Evolutionary conservation across 2,797 vertebrate genomes (phyloP).

Genomic region (Smutsia gigantea): DNA sequence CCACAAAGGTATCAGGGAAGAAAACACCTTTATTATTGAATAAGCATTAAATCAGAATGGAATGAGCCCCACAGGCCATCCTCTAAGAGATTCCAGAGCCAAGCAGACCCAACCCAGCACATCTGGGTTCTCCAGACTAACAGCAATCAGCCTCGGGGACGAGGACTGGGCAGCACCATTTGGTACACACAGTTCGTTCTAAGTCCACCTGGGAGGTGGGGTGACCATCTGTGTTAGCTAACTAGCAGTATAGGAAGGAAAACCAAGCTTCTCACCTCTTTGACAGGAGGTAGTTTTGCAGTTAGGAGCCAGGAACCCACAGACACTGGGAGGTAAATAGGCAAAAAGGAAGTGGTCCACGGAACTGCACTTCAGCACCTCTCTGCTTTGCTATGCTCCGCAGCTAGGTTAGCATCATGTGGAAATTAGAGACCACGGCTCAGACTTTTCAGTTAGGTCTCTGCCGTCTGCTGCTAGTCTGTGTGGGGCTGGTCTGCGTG

Average conservation of each 20-base stretch:
- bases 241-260: neutral
- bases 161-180: neutral
- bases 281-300: neutral
- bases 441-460: neutral
- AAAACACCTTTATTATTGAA: neutral
- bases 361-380: too few relatives aligned
- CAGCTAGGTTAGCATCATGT: too few relatives aligned
- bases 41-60: neutral
- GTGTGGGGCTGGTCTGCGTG: rapidly evolving
- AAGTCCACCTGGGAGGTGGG: neutral
- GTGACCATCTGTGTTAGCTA: neutral
- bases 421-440: neutral
- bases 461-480: neutral
- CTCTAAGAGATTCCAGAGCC: neutral
- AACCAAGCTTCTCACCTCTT: neutral
- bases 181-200: neutral
- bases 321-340: neutral
- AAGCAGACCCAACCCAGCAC: neutral
- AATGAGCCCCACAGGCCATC: neutral
- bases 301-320: neutral
- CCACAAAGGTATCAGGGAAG: neutral
- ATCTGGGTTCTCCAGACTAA: neutral
- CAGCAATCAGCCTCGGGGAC: neutral
- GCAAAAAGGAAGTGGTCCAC: too few relatives aligned
- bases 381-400: neutral